Conservation (phyloP, 2,797 vertebrate species). For the Balearica regulorum region DNA sequence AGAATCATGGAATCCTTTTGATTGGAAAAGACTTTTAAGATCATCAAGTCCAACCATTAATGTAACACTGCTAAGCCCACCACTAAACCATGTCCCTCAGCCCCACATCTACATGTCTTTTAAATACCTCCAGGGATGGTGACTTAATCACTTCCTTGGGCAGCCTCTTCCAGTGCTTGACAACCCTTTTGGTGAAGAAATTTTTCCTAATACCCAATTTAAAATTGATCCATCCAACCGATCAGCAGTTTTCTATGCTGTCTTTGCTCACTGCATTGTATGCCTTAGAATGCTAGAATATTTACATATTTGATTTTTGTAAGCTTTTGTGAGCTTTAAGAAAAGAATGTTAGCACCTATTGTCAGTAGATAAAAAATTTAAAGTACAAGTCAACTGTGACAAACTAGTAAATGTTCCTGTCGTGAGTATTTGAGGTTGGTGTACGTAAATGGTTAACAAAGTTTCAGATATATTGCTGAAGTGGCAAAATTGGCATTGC, state of each 20-base stretch:
- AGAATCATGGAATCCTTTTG: too few relatives aligned
- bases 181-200: too few relatives aligned
- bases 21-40: too few relatives aligned
- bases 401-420: background rate
- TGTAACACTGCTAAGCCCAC: too few relatives aligned
- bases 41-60: too few relatives aligned
- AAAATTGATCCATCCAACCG: too few relatives aligned
- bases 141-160: too few relatives aligned
- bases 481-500: background rate
- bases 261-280: background rate
- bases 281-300: background rate
- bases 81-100: too few relatives aligned
- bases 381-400: background rate
- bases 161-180: too few relatives aligned
- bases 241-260: background rate
- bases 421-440: rapidly evolving
- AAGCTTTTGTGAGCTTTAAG: background rate
- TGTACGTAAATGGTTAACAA: background rate
- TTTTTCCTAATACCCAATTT: too few relatives aligned
- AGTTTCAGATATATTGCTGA: background rate
- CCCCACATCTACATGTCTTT: too few relatives aligned
- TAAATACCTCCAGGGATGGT: too few relatives aligned
- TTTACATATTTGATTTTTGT: background rate
- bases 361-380: background rate
- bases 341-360: background rate